Base-by-base conservation (phyloP, 2,888 invertebrate species). In the Atrina japonica region DNA sequence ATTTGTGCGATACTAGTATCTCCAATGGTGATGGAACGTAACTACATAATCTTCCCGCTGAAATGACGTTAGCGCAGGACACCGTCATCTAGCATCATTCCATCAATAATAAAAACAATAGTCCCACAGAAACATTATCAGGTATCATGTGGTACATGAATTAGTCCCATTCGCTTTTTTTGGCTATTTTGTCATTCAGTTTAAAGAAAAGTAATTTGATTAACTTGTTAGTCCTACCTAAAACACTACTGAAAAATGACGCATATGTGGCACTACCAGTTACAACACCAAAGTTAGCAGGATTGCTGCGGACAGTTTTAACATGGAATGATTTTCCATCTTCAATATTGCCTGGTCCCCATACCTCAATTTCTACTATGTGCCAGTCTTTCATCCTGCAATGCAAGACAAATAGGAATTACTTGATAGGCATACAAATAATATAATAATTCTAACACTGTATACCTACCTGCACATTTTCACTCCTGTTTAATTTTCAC, bases 191-290 rank as follows among this genome's bases (percentile, higher is more conserved):
- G 23, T 21, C 58, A 11, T 40, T 7, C 3, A 14, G 7, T 23
- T 40, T 58, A 40, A 11, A 58, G 11, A n/a, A 14, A 35, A 5
- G 11, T 35, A 5, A 7, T 35, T 11, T 18, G 21, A 35, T 11
- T 53, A n/a, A n/a, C n/a, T 16, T n/a, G 21, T 18, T 18, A 16
- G n/a, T 67, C 85, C 78, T 78, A 90, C 90, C 84, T 78, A 88
- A 77, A 81, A 93, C 80, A 71, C 92, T 91, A 53, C 90, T 88
- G 16, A 92, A 84, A 81, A 93, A 93, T 1, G 93, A 92, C 14
- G 85, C 90, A 74, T 91, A 92, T 0, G 93, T 93, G 3, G 92
- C 92, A 43, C 88, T 88, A 2, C 92, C 92, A 1, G 92, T 92
- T 2, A 93, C 93, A 25, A 89, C 90, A 16, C 92, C 92, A 1